phyloP scores from a whole-genome alignment of 2,797 vertebrate species.

The Australoheros facetus region DNA sequence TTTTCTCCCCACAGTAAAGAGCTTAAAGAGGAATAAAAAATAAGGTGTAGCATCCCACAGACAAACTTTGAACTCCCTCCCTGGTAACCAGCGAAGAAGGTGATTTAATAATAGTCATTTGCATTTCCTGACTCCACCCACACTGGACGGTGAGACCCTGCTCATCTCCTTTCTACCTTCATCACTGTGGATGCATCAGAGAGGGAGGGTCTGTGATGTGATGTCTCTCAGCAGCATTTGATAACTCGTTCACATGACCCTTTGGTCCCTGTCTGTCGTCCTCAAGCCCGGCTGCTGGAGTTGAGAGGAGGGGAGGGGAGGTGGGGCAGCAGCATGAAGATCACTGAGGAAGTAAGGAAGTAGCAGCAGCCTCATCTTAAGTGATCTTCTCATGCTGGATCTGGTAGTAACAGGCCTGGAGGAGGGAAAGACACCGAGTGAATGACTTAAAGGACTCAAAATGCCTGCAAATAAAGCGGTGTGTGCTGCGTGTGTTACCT shows the following conservation, averaged over 20 bases:
- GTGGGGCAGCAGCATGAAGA: neutral
- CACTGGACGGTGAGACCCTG: conserved; percentile 24
- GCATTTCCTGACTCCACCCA: neutral
- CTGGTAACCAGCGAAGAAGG: neutral
- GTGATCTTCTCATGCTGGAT: conserved; percentile 98
- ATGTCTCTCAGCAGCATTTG: conserved; percentile 30
- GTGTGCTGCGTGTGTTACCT: conserved; percentile 76
- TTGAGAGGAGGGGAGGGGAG: neutral
- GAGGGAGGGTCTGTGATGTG: neutral
- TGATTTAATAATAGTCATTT: neutral
- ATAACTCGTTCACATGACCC: conserved; percentile 16
- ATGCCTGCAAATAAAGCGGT: neutral
- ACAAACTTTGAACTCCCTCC: neutral
- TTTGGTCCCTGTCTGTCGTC: conserved; percentile 8
- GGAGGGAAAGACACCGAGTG: neutral
- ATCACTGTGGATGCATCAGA: neutral
- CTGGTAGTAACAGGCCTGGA: conserved; percentile 97
- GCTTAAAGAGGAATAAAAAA: neutral
- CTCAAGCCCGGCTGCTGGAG: neutral
- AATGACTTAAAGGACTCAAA: neutral
- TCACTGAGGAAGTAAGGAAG: neutral
- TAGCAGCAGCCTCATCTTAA: conserved; percentile 63
- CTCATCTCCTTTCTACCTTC: conserved; percentile 27
- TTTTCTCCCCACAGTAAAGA: neutral
- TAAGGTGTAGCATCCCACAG: neutral